Evolutionary conservation across 2,888 invertebrate species (phyloP), one percentile per base, ranked within the genome.

Genomic region (Eremobia ochroleuca): DNA sequence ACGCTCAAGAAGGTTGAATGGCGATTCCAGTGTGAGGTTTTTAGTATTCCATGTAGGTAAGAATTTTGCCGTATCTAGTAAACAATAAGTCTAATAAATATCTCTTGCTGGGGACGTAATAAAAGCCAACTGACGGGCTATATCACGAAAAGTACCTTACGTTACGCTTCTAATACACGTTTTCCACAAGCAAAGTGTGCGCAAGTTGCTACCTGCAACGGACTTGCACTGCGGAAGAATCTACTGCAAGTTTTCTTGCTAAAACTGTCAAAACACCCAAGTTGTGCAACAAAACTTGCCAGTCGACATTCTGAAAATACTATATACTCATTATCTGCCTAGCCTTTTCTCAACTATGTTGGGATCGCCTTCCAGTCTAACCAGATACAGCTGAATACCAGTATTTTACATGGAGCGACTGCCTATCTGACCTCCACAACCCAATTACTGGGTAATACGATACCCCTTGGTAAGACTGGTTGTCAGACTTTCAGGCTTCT

Each of bases 161-260:
- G 37, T 37, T 11, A 4, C n/a, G n/a, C 31, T 72, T 55, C 31
- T 76, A 46, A 67, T 37, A 25, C 46, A 58, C 11, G 15, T 58
- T 58, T 31, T 31, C 43, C n/a, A 34, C 61, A 13, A 64, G n/a
- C 13, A 58, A 73, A 80, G 49, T 74, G 73, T 52, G 40, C 28
- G 8, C 31, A 40, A 40, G 28, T 31, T 74, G 62, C 55, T 73
- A 80, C 81, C 58, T 65, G 81, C 75, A 64, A 31, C 37, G 46
- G 55, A 49, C 55, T 65, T 58, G 31, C 64, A 65, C 28, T 43
- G 81, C 49, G 76, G 40, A 58, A 81, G 81, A 79, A 0, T 49
- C 9, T n/a, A 1, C 28, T 4, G 34, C 58, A 65, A 65, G 49
- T 74, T 65, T 73, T 15, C 18, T 25, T 74, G 81, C 46, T 46